Evolutionary conservation across 1,140 invertebrate genomes (phyloP), one percentile per base, ranked within the genome.

Genomic region (Lamellibrachia luymesi): DNA sequence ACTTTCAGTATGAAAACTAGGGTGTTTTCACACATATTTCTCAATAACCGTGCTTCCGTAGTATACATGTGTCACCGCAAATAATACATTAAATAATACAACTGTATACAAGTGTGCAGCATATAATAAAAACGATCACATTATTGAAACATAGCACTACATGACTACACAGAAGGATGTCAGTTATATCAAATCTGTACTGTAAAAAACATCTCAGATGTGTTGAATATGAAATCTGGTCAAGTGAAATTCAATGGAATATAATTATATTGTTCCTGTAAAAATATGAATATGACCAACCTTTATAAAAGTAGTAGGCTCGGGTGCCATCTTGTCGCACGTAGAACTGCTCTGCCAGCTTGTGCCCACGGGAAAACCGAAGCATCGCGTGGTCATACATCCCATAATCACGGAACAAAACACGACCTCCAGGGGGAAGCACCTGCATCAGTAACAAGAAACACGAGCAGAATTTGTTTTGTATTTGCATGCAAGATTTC

Each of bases 351-450:
- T 96, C 96, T 8, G 97, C 96, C 93, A 99, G 98, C 96, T 99
- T 99, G 95, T 98, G 98, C 0, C 98, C 98, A 4, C 98, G 97
- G 94, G 98, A 98, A 96, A 99, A 99, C 91, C 97, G 94, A 93
- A 96, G 92, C 96, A 96, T 96, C 50, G 96, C 96, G 94, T 96
- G 94, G 92, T 96, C 96, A 94, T 96, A 95, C 6, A 96, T 92
- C 25, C 96, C 96, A 95, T 96, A 96, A 93, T 96, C 96, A 92
- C 96, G 92, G 50, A 96, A 94, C 90, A 96, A 93, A 8, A 96
- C 92, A 91, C 94, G 93, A 0, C 96, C 96, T 92, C 95, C 96
- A 27, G 95, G 95, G 93, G 95, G 95, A 50, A 96, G 92, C 8
- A 98, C 96, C 93, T 97, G 94, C 49, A 93, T 93, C n/a, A 50